These are phyloP conservation scores for Pseudomyrmex flavicornis DNA, from an alignment of 1,140 invertebrate species.

Conservation along the genomic window DNA sequence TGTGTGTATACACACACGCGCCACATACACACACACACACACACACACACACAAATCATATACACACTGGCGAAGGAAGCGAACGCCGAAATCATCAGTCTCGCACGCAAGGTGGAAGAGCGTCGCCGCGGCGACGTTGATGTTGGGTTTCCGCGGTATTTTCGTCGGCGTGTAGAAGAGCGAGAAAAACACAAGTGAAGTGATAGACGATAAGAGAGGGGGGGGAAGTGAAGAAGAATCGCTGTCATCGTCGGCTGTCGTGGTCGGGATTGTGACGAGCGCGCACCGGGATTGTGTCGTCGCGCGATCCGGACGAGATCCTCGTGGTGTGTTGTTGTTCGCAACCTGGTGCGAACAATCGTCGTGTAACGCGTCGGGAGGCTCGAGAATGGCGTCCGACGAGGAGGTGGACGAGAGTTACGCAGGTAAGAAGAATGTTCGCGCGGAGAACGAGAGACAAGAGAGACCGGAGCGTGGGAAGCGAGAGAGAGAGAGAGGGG, in stretches of 20 bases:
- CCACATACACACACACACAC: constrained; percentile 49
- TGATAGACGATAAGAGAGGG: too few relatives aligned
- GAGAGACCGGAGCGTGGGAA: background rate
- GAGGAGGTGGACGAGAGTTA: constrained; percentile 92
- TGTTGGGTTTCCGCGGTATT: constrained; percentile 71
- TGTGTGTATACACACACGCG: constrained; percentile 36
- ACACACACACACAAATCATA: background rate
- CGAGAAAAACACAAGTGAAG: too few relatives aligned
- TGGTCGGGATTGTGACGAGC: background rate
- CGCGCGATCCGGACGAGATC: background rate
- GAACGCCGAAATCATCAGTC: constrained; percentile 59
- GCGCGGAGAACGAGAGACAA: constrained; percentile 48
- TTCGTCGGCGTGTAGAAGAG: constrained; percentile 38
- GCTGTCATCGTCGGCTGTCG: background rate
- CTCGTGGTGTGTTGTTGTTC: constrained; percentile 1
- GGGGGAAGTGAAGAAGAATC: background rate
- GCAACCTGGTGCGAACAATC: background rate
- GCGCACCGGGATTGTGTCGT: constrained; percentile 1
- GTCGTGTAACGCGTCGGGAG: too few relatives aligned
- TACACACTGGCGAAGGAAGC: constrained; percentile 1
- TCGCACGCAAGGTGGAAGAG: constrained; percentile 33
- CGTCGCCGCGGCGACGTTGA: constrained; percentile 66
- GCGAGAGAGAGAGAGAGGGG: background rate
- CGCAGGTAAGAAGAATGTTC: constrained; percentile 87
- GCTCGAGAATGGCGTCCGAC: constrained; percentile 89